These are phyloP conservation scores for Ophion obscuratus DNA, from an alignment of 2,888 invertebrate species.

Conservation along the genomic window DNA sequence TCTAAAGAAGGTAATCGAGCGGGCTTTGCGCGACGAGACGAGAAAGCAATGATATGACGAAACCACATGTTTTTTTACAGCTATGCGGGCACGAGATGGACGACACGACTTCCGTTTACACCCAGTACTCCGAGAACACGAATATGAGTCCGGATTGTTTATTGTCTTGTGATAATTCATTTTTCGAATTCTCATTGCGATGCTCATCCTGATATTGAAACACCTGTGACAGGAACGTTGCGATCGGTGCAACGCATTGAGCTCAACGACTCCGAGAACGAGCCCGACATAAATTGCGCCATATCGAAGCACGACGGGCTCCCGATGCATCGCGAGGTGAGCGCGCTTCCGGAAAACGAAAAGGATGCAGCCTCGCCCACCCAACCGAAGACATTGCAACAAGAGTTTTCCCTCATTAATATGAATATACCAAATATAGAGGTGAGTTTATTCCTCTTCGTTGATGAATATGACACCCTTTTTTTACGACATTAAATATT, in stretches of 20 bases:
- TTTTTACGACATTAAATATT: too few species aligned
- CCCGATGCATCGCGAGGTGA: conserved; percentile 73
- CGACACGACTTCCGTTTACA: conserved; percentile 79
- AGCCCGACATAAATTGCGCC: conserved; percentile 77
- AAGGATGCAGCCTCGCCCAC: conserved; percentile 82
- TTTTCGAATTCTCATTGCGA: conserved; percentile 19
- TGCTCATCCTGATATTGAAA: conserved; percentile 13
- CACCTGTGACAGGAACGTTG: conserved; percentile 73
- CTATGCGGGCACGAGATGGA: conserved; percentile 90
- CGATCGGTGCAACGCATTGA: conserved; percentile 81
- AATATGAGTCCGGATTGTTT: conserved; percentile 76
- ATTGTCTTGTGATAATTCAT: conserved; percentile 9
- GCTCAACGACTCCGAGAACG: conserved; percentile 78
- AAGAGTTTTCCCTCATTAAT: conserved; percentile 91
- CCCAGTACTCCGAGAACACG: conserved; percentile 81
- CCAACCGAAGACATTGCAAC: conserved; percentile 88
- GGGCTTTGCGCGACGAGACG: not conserved
- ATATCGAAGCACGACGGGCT: conserved; percentile 76
- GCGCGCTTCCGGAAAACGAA: conserved; percentile 73
- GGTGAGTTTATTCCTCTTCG: conserved; percentile 79
- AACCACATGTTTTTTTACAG: conserved; percentile 74
- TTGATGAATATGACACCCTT: not conserved
- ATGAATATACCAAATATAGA: conserved; percentile 90
- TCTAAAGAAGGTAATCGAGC: conserved; percentile 87
- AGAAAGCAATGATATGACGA: not conserved